Base-by-base conservation (phyloP, 1,140 invertebrate species). In the Triops cancriformis region DNA sequence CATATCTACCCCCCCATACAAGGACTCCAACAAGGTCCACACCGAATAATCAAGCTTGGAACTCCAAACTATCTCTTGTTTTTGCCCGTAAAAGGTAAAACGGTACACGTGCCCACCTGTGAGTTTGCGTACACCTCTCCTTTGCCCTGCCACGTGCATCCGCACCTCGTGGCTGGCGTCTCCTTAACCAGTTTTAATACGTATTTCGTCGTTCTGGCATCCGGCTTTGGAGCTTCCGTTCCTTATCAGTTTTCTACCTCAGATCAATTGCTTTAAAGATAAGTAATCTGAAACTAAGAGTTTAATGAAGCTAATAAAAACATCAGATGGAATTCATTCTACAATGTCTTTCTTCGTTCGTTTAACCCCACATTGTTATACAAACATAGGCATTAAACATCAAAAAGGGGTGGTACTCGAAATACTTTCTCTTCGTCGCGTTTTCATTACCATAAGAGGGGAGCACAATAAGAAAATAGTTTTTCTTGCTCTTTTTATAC, bases 391-490 rank as follows among this genome's bases (percentile, higher is more conserved):
- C 18, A 64, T 37, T 37, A 37, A 37, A 37, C 31, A 23, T 23
- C 51, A 64, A 64, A 64, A 64, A 64, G 51, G 51, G 3, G 51
- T 18, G 51, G 14, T 18, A 64, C 18, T 64, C 31, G 2, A 37
- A 37, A 37, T 37, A 37, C 31, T 37, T 37, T 37, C 31, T 37
- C 31, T 37, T 7, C 31, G 31, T 37, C 31, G 31, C 31, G 31
- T 37, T 37, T 37, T 37, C 31, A 37, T 37, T 7, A 37, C 31
- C 7, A 37, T 37, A 37, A 64, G 23, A 64, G 51, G 51, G 51
- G 23, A n/a, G 14, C 51, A 64, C 51, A 64, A 64, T 64, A 64
- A 64, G 51, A 64, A 64, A 64, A 64, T 64, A 64, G 51, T 64
- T 64, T 64, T 64, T 64, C 23, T 64, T 64, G 14, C 23, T 18